These are phyloP conservation scores for Drosophila simulans DNA, from an alignment of 1,140 invertebrate genomes.

Conservation along the genomic window DNA sequence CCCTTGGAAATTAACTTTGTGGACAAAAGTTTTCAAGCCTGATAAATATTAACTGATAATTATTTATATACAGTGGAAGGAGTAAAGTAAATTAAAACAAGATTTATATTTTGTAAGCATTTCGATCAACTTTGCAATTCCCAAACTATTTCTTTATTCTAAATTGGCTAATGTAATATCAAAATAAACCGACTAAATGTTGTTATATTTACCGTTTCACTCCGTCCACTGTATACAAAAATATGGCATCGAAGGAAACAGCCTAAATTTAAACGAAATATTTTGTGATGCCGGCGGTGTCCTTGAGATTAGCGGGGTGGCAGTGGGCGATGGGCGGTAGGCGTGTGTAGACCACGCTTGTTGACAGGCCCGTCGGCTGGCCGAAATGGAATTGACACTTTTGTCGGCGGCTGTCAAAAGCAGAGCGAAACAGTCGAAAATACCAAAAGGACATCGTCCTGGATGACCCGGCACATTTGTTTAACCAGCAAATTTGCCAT, in stretches of 20 bases:
- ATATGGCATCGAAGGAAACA: not conserved
- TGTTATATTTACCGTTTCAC: not conserved
- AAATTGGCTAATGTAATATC: no score
- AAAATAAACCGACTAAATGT: no score
- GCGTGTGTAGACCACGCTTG: constrained; percentile 30
- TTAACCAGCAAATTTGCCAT: constrained; percentile 46
- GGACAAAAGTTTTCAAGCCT: constrained; percentile 13
- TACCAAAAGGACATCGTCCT: constrained; percentile 59
- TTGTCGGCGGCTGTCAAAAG: constrained; percentile 67
- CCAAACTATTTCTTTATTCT: not conserved
- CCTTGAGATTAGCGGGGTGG: constrained; percentile 32
- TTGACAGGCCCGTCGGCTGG: constrained; percentile 41
- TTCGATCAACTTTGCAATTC: no score
- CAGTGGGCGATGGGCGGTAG: not conserved
- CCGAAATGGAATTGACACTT: constrained; percentile 42
- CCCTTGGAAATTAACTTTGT: constrained; percentile 32
- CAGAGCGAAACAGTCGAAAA: constrained; percentile 39
- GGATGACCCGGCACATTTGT: constrained; percentile 72
- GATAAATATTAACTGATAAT: not conserved
- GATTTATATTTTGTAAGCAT: no score
- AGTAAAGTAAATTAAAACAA: no score
- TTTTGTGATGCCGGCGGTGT: constrained; percentile 1
- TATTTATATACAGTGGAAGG: not conserved
- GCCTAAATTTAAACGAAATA: constrained; percentile 10
- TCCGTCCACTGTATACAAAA: not conserved